These are phyloP conservation scores for Drosophila fungiperda DNA, from an alignment of 2,888 invertebrate species.

Conservation along the genomic window DNA sequence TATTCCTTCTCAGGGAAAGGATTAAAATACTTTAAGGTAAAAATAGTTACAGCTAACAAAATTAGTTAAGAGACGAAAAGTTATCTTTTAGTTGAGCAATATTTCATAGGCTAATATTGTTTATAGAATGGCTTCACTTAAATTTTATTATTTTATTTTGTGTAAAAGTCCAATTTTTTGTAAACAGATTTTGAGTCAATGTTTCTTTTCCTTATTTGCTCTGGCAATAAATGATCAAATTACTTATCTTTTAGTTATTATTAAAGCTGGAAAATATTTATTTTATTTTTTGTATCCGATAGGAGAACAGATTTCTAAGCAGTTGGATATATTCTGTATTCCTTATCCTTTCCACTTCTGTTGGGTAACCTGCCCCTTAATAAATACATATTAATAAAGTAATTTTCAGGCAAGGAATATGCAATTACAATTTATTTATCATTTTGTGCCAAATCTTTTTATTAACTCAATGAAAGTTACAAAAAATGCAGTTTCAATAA, in stretches of 20 bases:
- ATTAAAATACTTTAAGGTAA: not conserved
- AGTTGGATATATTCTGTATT: no score
- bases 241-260: not conserved
- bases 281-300: no score
- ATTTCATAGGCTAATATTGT: no score
- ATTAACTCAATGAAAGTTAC: conserved; percentile 15
- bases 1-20: not conserved
- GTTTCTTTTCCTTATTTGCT: no score
- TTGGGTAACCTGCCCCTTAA: not conserved
- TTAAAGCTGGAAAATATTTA: not conserved
- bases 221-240: not conserved
- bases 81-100: no score
- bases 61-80: no score
- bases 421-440: not conserved
- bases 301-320: no score
- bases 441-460: conserved; percentile 27
- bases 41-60: no score
- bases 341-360: not conserved
- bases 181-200: no score
- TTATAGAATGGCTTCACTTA: no score
- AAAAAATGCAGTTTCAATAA: conserved; percentile 39
- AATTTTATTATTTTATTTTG: no score
- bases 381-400: not conserved
- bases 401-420: not conserved
- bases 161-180: no score